phyloP scores from a whole-genome alignment of 37 sponge, comb jelly and placozoan genomes.

The Cladorhizidae sp. region DNA sequence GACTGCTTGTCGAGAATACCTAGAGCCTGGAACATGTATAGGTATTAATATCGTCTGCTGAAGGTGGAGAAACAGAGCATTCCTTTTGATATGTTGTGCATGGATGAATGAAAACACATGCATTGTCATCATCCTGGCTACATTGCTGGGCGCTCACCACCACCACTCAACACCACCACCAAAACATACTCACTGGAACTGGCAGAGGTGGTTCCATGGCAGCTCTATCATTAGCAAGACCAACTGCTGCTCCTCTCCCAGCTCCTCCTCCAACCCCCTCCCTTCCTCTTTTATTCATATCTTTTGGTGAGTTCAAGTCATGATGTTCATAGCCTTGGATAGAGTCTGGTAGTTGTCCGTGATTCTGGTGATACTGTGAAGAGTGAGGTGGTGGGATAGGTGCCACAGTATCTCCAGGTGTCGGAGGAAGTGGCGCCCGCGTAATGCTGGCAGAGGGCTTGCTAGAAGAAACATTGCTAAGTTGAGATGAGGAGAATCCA shows the following conservation, averaged over 20 bases:
- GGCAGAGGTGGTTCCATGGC: conserved; percentile 9
- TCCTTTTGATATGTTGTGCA: no score
- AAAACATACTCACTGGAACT: conserved; percentile 15
- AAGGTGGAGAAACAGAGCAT: no score
- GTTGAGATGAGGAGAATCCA: neutral
- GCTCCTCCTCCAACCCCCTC: neutral
- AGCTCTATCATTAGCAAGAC: neutral
- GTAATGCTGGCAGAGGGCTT: neutral
- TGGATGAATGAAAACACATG: no score
- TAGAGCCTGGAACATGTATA: no score
- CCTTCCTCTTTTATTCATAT: neutral
- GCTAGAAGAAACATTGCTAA: neutral
- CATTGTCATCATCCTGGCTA: no score
- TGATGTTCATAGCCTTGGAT: conserved; percentile 15
- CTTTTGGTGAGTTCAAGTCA: neutral
- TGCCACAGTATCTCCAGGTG: neutral
- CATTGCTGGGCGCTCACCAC: no score
- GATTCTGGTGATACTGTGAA: conserved; percentile 14
- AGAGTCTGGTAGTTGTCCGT: neutral
- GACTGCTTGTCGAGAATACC: no score
- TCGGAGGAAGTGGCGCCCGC: conserved; percentile 42
- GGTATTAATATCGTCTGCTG: no score
- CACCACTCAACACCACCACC: no score
- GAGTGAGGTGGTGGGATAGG: conserved; percentile 27
- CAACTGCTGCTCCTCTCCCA: neutral